Conservation (phyloP, 2,888 invertebrate genomes). For the Drosophila aldrichi region DNA sequence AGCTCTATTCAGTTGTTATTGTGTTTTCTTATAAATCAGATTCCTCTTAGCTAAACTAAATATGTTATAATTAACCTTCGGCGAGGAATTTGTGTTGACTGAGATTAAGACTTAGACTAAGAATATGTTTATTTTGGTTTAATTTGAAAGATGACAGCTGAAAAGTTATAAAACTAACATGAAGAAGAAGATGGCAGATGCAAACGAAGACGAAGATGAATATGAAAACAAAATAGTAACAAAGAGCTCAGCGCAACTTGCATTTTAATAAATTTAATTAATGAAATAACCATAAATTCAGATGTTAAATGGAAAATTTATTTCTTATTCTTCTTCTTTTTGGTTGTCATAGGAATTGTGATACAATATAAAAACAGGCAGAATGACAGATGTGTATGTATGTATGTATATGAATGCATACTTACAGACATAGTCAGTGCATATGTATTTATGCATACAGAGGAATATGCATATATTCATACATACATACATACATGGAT, state of each 20-base stretch:
- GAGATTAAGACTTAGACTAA: slow-evolving; percentile 3
- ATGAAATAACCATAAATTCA: slow-evolving; percentile 61
- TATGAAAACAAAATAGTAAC: slow-evolving; percentile 26
- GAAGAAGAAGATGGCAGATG: background rate
- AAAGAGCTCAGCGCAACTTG: slow-evolving; percentile 52
- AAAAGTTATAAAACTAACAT: slow-evolving; percentile 2
- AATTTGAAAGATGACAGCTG: slow-evolving; percentile 8
- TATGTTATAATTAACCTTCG: slow-evolving; percentile 27
- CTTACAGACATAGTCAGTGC: too few relatives aligned
- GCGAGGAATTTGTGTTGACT: slow-evolving; percentile 5
- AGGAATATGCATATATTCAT: background rate
- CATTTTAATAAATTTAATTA: slow-evolving; percentile 70
- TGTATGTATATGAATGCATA: background rate
- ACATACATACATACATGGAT: background rate
- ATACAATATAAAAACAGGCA: slow-evolving; percentile 17
- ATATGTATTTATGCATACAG: background rate
- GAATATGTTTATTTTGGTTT: slow-evolving; percentile 12
- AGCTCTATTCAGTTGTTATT: background rate
- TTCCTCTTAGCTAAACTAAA: background rate
- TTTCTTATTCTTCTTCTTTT: slow-evolving; percentile 28
- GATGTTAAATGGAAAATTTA: slow-evolving; percentile 67
- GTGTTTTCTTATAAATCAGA: slow-evolving; percentile 1
- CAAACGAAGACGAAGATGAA: slow-evolving; percentile 2
- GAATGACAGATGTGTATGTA: background rate
- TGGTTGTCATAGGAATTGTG: slow-evolving; percentile 50